Conservation (phyloP, 2,888 invertebrate species). For the Anticlea derivata region DNA sequence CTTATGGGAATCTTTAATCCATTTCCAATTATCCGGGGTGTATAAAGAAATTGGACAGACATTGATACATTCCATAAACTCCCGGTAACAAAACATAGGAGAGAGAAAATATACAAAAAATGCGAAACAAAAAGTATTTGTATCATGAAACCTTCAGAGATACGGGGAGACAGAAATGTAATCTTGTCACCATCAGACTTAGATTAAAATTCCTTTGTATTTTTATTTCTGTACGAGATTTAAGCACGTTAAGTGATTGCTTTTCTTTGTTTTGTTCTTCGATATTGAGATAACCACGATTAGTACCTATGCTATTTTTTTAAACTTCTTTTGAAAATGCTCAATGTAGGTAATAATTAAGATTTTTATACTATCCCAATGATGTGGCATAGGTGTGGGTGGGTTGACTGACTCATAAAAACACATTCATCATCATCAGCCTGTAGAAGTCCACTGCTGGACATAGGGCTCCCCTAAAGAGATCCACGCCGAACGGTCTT, state of each 20-base stretch:
- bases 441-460: no score
- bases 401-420: no score
- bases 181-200: conserved; percentile 53
- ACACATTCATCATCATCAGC: no score
- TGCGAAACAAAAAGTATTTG: conserved; percentile 53
- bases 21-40: conserved; percentile 4
- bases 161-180: conserved; percentile 58
- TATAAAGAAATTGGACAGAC: conserved; percentile 5
- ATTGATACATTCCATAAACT: conserved; percentile 1
- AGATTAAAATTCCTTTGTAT: conserved; percentile 56
- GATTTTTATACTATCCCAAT: no score
- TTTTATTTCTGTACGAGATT: conserved; percentile 15
- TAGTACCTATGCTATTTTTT: no score
- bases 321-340: no score
- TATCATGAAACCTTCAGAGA: conserved; percentile 51
- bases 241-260: conserved; percentile 11
- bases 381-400: no score
- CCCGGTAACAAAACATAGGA: conserved; percentile 13
- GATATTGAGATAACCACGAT: neutral
- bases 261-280: conserved; percentile 4
- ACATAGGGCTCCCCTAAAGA: no score
- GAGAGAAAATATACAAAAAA: conserved; percentile 38
- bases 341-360: no score
- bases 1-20: conserved; percentile 1
- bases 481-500: no score